These are phyloP conservation scores for Grantiella picta DNA, from an alignment of 2,113 vertebrate genomes.

Conservation along the genomic window DNA sequence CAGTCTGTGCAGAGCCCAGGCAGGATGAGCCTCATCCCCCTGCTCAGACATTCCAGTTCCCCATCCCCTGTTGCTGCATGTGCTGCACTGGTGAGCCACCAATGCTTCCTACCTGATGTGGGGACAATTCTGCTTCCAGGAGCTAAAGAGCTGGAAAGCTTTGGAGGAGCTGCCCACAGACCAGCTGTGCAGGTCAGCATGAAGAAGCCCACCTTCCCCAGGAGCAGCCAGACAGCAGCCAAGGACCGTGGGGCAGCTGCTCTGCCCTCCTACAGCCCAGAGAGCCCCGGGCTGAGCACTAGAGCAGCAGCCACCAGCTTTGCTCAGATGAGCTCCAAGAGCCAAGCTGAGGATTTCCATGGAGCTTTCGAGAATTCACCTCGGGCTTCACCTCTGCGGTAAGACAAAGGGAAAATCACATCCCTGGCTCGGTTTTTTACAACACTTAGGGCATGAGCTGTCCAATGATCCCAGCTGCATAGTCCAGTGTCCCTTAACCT, in stretches of 20 bases:
- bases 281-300: neutral
- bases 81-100: neutral
- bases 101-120: neutral
- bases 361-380: conserved; percentile 7
- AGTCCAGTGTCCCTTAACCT: neutral
- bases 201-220: conserved; percentile 18
- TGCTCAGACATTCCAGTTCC: neutral
- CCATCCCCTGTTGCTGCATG: neutral
- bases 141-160: conserved; percentile 37
- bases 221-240: conserved; percentile 17
- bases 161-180: neutral
- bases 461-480: neutral
- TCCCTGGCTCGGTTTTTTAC: neutral
- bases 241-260: conserved; percentile 1
- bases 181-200: conserved; percentile 23
- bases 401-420: conserved; percentile 23
- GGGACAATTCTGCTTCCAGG: neutral
- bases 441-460: neutral
- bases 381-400: conserved; percentile 41
- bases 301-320: neutral
- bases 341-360: conserved; percentile 13
- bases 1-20: neutral
- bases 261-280: neutral
- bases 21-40: neutral
- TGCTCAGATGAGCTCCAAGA: neutral